phyloP scores from a whole-genome alignment of 1,140 invertebrate species.

The Euura lappo region DNA sequence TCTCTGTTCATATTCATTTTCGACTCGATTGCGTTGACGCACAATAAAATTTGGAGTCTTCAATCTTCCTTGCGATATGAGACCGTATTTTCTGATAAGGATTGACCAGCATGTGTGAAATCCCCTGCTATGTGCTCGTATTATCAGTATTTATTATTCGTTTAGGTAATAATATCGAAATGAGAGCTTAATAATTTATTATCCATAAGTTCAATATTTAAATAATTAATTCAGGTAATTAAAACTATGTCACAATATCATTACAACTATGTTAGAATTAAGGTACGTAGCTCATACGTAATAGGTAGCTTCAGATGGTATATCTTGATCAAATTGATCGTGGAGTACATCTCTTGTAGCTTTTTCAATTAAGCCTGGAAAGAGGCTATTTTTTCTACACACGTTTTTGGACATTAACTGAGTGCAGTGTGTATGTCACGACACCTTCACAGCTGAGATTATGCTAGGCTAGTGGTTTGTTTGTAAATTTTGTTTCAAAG shows the following conservation, averaged over 20 bases:
- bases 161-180: no score
- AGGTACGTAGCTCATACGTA: neutral
- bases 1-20: neutral
- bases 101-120: neutral
- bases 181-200: no score
- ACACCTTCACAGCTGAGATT: no score
- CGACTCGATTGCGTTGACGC: neutral
- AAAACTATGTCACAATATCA: neutral
- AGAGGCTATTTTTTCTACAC: slow-evolving; percentile 2
- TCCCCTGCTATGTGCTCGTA: neutral
- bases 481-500: no score
- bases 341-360: neutral
- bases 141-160: slow-evolving; percentile 2
- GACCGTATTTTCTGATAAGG: neutral
- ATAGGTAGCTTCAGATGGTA: neutral
- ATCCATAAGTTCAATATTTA: neutral
- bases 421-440: neutral
- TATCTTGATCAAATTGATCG: neutral
- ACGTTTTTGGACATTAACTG: neutral
- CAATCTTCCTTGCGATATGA: neutral
- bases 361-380: neutral
- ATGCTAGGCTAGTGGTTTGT: no score
- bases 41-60: neutral
- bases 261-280: slow-evolving; percentile 1
- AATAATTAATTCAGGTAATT: neutral